Base-by-base conservation (phyloP, 2,797 vertebrate species). In the Avahi laniger region DNA sequence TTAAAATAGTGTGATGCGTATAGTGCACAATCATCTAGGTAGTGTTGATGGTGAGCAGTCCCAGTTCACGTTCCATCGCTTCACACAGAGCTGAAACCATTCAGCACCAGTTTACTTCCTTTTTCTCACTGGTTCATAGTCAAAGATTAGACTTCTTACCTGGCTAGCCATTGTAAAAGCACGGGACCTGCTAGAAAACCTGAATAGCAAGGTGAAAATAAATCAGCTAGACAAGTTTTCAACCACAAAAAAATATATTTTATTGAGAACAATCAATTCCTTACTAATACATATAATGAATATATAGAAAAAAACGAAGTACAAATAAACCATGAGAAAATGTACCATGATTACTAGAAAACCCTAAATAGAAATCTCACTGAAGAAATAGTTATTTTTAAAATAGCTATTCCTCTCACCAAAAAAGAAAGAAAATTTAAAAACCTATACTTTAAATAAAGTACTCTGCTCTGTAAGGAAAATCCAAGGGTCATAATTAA, bases 401-500 rank as follows among this genome's bases (percentile, higher is more conserved):
- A 85, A 94, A 84, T 88, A 81, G 38, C 18, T 72, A 79, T 8
- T 59, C 18, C 57, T 84, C 41, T 33, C 52, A 35, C 12, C 28
- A 15, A 35, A 78, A 11, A 63, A 41, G n/a, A 54, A 81, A 91
- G 18, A 10, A 70, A 93, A 70, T 70, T 65, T 5, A 54, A 84
- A 87, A 86, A 13, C 7, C 5, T 63, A 20, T 35, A 50, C 9
- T 92, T 92, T 82, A 5, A 95, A 59, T 57, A 89, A 95, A 82
- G 18, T 79, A 35, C n/a, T 59, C 63, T 84, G 18, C 4, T 85
- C 2, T 88, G 50, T 15, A 94, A 85, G 33, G 18, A 13, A 81
- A 84, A 52, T 30, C 26, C 59, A 76, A 92, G 38, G 84, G 46
- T 72, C 48, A 73, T 75, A 96, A 93, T 92, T 63, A 93, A 46